These are phyloP conservation scores for Nipponacmea schrenckii DNA, from an alignment of 2,888 invertebrate genomes.

Conservation along the genomic window DNA sequence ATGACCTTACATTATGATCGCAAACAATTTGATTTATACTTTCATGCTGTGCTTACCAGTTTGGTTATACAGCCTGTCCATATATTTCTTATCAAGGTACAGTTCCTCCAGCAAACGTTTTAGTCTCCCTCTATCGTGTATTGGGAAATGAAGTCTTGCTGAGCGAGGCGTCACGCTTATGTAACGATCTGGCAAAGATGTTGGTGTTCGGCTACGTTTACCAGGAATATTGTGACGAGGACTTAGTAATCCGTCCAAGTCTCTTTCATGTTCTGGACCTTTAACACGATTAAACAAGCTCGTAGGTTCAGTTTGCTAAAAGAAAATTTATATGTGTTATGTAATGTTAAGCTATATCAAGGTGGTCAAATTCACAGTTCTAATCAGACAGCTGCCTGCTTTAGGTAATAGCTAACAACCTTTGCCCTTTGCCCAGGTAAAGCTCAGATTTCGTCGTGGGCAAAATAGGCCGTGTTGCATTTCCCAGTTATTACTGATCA, in stretches of 20 bases:
- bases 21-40: too few relatives aligned
- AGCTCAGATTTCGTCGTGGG: too few relatives aligned
- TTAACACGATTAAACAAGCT: not conserved
- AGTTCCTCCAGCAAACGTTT: slow-evolving; percentile 48
- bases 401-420: too few relatives aligned
- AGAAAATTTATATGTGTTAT: not conserved
- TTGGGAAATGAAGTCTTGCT: not conserved
- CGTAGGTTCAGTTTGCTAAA: not conserved
- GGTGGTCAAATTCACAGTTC: too few relatives aligned
- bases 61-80: slow-evolving; percentile 43
- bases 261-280: not conserved
- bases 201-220: not conserved
- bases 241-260: not conserved
- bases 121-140: slow-evolving; percentile 40
- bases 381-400: too few relatives aligned
- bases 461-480: too few relatives aligned
- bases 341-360: too few relatives aligned
- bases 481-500: too few relatives aligned
- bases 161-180: not conserved
- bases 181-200: not conserved
- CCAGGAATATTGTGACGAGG: not conserved
- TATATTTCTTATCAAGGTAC: slow-evolving; percentile 53
- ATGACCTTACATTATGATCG: too few relatives aligned
- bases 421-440: too few relatives aligned
- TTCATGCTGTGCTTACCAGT: slow-evolving; percentile 32